phyloP scores from a whole-genome alignment of 2,888 invertebrate genomes.

The Caenorhabditis japonica region DNA sequence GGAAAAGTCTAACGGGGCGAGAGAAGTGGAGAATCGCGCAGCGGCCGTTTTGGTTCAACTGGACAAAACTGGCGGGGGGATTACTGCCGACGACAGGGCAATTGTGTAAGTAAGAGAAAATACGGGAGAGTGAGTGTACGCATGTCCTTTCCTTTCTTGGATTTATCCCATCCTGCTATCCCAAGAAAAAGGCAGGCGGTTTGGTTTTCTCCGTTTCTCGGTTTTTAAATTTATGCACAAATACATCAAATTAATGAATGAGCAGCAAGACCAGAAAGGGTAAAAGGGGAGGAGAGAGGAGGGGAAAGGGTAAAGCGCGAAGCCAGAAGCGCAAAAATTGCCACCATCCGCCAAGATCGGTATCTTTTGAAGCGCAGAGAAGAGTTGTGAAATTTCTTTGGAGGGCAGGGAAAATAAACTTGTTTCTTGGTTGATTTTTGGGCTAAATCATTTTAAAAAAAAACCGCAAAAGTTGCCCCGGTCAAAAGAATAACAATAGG shows the following conservation, averaged over 20 bases:
- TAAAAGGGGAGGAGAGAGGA: slow-evolving; percentile 1
- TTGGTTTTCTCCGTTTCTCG: not conserved
- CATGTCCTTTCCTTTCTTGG: slow-evolving; percentile 17
- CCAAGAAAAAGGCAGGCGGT: slow-evolving; percentile 3
- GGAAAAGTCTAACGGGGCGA: slow-evolving; percentile 48
- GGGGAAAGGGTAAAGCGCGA: too few relatives aligned
- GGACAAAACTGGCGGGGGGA: slow-evolving; percentile 38
- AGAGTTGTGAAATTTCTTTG: not conserved
- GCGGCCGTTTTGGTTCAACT: not conserved
- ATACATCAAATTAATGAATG: slow-evolving; percentile 54
- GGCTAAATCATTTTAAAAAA: too few relatives aligned
- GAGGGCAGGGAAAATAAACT: too few relatives aligned
- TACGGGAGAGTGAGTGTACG: slow-evolving; percentile 12
- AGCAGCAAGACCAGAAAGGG: slow-evolving; percentile 20
- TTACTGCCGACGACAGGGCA: slow-evolving; percentile 50
- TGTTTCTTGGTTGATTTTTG: too few relatives aligned
- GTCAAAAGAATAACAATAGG: slow-evolving; percentile 9
- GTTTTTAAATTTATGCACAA: slow-evolving; percentile 51
- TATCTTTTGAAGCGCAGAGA: slow-evolving; percentile 41
- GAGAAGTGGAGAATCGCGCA: slow-evolving; percentile 12
- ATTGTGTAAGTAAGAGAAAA: slow-evolving; percentile 46
- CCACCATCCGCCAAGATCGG: slow-evolving; percentile 38
- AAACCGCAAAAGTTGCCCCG: too few relatives aligned
- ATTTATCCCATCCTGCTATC: not conserved
- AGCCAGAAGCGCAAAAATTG: slow-evolving; percentile 24